Evolutionary conservation across 1,140 invertebrate species (phyloP).

Genomic region (Elymnias hypermnestra): DNA sequence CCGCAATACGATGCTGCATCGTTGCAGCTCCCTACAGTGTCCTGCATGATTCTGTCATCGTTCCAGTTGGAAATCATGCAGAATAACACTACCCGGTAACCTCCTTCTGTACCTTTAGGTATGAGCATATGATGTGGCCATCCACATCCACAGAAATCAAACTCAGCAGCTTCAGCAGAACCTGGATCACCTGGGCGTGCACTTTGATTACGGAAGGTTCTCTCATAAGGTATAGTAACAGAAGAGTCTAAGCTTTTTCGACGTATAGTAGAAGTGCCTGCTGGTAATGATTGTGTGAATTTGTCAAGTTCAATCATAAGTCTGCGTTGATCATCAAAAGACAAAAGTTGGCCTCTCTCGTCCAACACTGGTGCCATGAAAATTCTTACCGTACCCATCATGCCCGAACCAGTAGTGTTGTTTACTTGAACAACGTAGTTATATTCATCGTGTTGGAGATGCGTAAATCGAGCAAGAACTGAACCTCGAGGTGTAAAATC

Average conservation of each 20-base stretch:
- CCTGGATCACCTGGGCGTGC: constrained; percentile 75
- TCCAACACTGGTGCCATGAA: constrained; percentile 84
- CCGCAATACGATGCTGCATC: constrained; percentile 86
- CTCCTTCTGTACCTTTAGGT: constrained; percentile 82
- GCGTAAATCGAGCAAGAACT: constrained; percentile 82
- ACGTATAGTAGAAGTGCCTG: constrained; percentile 80
- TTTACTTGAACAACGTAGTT: constrained; percentile 76
- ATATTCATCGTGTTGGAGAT: constrained; percentile 85
- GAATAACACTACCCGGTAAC: constrained; percentile 84
- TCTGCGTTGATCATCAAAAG: constrained; percentile 80
- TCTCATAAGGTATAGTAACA: constrained; percentile 84
- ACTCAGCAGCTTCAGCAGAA: constrained; percentile 74
- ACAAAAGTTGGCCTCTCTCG: constrained; percentile 80
- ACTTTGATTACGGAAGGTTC: constrained; percentile 80
- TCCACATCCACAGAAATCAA: constrained; percentile 90
- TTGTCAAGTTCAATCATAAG: constrained; percentile 89
- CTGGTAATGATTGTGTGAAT: constrained; percentile 78
- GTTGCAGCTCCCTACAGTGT: constrained; percentile 76
- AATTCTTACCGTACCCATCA: constrained; percentile 84
- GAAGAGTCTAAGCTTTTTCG: constrained; percentile 81
- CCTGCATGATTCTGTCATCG: constrained; percentile 81
- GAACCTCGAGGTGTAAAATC: constrained; percentile 85
- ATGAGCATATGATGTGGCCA: constrained; percentile 92
- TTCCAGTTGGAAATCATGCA: constrained; percentile 88
- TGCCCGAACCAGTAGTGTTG: constrained; percentile 73